Evolutionary conservation across 2,113 vertebrate genomes (phyloP).

Genomic region (Dinomys branickii): DNA sequence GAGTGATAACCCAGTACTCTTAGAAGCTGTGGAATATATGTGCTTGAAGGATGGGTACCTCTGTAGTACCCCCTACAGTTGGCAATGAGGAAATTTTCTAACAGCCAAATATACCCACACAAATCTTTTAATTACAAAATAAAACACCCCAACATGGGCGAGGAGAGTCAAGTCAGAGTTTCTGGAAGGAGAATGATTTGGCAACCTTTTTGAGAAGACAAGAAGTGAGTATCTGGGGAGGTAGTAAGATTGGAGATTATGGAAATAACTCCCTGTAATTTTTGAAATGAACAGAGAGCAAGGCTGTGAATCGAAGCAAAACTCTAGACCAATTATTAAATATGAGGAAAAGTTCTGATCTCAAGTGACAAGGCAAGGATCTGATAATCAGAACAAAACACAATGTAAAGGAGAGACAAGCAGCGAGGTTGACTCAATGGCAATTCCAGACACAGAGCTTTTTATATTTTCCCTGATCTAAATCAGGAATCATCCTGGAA

Average conservation of each 20-base stretch:
- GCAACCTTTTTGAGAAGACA: not conserved
- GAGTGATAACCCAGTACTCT: not conserved
- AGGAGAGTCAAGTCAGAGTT: not conserved
- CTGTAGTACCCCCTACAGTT: not conserved
- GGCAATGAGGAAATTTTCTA: not conserved
- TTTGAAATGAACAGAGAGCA: constrained; percentile 32
- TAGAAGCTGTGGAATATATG: not conserved
- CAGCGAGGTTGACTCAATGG: not conserved
- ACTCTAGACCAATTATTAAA: not conserved
- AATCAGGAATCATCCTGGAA: not conserved
- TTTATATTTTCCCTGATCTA: not conserved
- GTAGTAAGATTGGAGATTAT: constrained; percentile 8
- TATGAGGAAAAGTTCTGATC: not conserved
- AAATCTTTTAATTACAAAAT: constrained; percentile 38
- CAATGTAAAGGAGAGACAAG: not conserved
- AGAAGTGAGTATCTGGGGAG: not conserved
- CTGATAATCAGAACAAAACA: not conserved
- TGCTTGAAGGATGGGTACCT: not conserved
- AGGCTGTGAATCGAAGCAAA: not conserved
- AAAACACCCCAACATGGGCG: not conserved
- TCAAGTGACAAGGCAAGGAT: constrained; percentile 22
- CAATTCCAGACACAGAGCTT: not conserved
- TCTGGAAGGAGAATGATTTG: constrained; percentile 15
- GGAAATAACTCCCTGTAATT: constrained; percentile 27
- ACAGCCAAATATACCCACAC: not conserved